phyloP scores from a whole-genome alignment of 2,113 vertebrate species.

The Hylia prasina region DNA sequence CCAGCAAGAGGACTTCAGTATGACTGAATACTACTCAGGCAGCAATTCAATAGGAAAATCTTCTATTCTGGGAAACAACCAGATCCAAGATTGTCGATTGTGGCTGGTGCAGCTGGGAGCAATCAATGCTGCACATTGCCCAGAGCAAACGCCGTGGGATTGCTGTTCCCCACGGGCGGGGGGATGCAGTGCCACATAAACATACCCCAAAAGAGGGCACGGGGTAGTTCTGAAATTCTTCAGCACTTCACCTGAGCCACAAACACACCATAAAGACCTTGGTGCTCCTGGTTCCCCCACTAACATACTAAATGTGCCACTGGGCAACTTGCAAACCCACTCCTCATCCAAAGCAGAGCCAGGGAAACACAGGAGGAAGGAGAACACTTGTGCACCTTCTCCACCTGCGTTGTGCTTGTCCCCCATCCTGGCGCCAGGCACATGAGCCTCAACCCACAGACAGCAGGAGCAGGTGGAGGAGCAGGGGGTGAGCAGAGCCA shows the following conservation, averaged over 20 bases:
- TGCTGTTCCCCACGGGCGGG: neutral
- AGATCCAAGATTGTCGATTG: neutral
- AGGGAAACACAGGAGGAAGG: neutral
- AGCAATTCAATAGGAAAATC: neutral
- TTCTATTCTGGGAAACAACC: neutral
- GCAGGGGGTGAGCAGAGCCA: neutral
- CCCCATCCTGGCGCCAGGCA: neutral
- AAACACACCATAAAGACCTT: neutral
- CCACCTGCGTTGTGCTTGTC: accelerated
- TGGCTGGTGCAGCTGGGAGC: neutral
- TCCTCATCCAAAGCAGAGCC: neutral
- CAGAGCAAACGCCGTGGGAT: accelerated
- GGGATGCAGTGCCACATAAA: neutral
- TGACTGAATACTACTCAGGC: neutral
- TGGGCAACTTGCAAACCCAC: accelerated
- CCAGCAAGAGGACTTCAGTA: neutral
- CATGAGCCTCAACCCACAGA: neutral
- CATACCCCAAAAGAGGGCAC: neutral
- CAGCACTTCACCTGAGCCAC: neutral
- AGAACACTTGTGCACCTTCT: neutral
- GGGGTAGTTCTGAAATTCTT: neutral
- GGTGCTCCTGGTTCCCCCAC: neutral
- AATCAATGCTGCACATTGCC: neutral
- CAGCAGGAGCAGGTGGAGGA: neutral
- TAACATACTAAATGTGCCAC: too few species aligned